Evolutionary conservation across 2,113 vertebrate genomes (phyloP).

Genomic region (Alouatta palliata): DNA sequence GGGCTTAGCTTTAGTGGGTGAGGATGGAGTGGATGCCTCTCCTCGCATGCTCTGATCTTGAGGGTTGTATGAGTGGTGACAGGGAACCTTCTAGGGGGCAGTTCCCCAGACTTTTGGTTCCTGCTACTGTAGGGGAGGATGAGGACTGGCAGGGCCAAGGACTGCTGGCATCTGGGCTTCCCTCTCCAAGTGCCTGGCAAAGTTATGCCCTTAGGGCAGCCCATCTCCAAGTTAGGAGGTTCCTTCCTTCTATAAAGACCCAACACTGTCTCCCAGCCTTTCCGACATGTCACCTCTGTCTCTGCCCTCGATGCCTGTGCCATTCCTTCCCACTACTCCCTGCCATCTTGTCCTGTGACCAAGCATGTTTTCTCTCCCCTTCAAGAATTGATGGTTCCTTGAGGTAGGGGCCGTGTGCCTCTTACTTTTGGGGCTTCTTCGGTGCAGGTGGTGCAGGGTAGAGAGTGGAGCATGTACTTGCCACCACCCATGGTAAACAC

Average conservation of each 20-base stretch:
- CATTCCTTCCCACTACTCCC: not conserved
- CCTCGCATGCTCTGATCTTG: not conserved
- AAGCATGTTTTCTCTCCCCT: not conserved
- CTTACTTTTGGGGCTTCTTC: not conserved
- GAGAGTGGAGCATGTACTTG: rapidly evolving
- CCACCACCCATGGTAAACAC: rapidly evolving
- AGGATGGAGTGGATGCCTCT: rapidly evolving
- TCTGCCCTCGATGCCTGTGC: not conserved
- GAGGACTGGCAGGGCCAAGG: not conserved
- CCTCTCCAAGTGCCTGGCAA: not conserved
- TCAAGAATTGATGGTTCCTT: not conserved
- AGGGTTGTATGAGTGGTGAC: not conserved
- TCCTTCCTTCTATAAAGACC: not conserved
- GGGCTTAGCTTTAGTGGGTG: rapidly evolving
- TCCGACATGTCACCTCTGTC: not conserved
- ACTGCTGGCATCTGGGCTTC: not conserved
- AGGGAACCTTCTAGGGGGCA: rapidly evolving
- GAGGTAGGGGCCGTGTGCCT: too few relatives aligned
- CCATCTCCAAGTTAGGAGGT: not conserved
- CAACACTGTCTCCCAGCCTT: rapidly evolving
- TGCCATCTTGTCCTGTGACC: not conserved
- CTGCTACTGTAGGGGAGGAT: not conserved
- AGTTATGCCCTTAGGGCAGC: not conserved
- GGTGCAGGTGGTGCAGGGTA: rapidly evolving
- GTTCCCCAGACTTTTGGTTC: not conserved